Evolutionary conservation across 2,888 invertebrate species (phyloP), one percentile per base, ranked within the genome.

Genomic region (Lepidochitona cinerea): DNA sequence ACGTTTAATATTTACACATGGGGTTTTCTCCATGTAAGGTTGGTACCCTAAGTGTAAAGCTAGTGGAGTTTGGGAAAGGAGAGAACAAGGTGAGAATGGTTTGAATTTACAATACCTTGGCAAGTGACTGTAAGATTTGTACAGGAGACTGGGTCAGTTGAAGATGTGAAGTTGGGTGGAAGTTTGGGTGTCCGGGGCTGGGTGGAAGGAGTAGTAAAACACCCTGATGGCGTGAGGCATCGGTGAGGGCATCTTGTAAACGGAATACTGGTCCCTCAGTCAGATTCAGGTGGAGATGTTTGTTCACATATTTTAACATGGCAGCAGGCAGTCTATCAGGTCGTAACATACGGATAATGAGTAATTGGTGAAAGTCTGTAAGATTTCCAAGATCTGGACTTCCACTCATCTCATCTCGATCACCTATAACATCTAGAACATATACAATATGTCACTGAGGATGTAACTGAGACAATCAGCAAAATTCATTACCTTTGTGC

Each of bases 291-390:
- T 81, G 80, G 7, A 89, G 83, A 73, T 87, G 84, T 37, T 83
- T 80, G 72, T 83, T 83, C 54, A 89, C 85, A 76, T 89, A 89
- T 41, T 77, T 78, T 5, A 83, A 72, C 68, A 89, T 81, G 23
- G 89, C 88, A 23, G 79, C 74, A 6, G 85, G 88, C n/a, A 90
- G 81, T 49, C 90, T 84, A 77, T 90, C 90, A 9, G 88, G 89
- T n/a, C 90, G 80, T 37, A 90, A 78, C 84, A 90, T 87, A 23
- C 90, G 82, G 23, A 90, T 76, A n/a, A 90, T 73, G n/a, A 90
- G 76, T 3, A 90, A 79, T 54, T 87, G 85, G 78, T 89, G 89
- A 81, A 89, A 88, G 72, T 88, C 88, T n/a, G 83, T 80, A 59
- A 87, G 81, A 1, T 82, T 81, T 14, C 84, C 84, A 0, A 83